Evolutionary conservation across 2,113 vertebrate genomes (phyloP).

Genomic region (Perognathus longimembris): DNA sequence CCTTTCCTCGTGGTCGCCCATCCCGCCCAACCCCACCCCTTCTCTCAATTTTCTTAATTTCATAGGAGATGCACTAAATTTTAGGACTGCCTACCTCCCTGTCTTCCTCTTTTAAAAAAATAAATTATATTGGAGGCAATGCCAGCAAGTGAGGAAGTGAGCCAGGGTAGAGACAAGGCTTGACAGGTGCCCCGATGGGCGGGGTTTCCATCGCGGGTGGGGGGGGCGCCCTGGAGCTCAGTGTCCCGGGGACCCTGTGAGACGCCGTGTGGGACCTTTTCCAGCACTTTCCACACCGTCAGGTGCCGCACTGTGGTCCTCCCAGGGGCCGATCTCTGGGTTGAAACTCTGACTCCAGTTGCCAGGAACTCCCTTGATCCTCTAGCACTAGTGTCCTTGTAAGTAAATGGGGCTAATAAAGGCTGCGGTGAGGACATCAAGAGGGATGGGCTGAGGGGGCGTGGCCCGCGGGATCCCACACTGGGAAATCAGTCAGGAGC

Average conservation of each 20-base stretch:
- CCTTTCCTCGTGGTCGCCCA: no score
- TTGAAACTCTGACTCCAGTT: background rate
- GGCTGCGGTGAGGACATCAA: background rate
- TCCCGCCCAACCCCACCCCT: no score
- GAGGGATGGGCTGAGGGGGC: background rate
- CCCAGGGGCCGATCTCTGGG: background rate
- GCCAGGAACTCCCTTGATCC: background rate
- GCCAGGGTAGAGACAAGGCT: background rate
- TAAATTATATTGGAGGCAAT: background rate
- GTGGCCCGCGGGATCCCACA: background rate
- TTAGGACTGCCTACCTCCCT: no score
- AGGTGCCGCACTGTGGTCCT: no score
- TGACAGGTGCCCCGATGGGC: rapidly evolving
- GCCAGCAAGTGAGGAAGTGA: background rate
- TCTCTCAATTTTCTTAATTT: no score
- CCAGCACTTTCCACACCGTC: background rate
- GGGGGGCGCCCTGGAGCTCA: background rate
- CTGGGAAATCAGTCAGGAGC: background rate
- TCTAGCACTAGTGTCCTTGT: background rate
- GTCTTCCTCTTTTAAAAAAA: no score
- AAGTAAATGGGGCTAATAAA: background rate
- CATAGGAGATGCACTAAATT: no score
- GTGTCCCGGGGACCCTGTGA: rapidly evolving
- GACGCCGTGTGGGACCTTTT: background rate
- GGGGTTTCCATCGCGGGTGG: no score